Evolutionary conservation across 2,888 invertebrate species (phyloP), one percentile per base, ranked within the genome.

Genomic region (Patella ulyssiponensis): DNA sequence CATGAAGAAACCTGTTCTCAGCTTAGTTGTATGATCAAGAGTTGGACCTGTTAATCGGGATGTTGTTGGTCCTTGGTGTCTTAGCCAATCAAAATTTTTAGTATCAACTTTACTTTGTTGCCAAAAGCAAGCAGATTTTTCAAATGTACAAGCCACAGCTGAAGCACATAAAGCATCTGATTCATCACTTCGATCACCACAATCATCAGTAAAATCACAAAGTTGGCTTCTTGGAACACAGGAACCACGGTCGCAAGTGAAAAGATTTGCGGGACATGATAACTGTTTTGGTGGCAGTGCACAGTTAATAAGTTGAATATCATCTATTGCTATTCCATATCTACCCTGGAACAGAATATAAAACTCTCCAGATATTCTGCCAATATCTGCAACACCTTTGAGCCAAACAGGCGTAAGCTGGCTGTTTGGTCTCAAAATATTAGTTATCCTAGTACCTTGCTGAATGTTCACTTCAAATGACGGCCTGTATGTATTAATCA

Each of bases 121-220:
- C 88, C 88, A 90, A 58, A 81, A 83, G 79, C 91, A 91, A n/a
- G 88, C 69, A 11, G 87, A 84, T 3, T 75, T 77, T 76, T 89
- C 88, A 83, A 91, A 91, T 54, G 83, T 82, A 75, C 90, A 90
- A n/a, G 81, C 78, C 23, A 83, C 80, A 11, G 83, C 79, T n/a
- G 58, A 14, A 1, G 79, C 70, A 71, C 86, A 86, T 23, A 75
- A 69, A 75, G 84, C 82, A 80, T 87, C 89, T 73, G 81, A 83
- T 20, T 85, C 81, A 82, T 88, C 88, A 77, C 82, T 83, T 5
- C 80, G 79, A 77, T 88, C 88, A 12, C 89, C 90, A 83, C 90
- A 90, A 77, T 90, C 90, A 78, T 89, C 87, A 9, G 86, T 87
- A 75, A 83, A 85, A 80, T 90, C 90, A 82, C 90, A 91, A 11